Conservation (phyloP, 2,113 vertebrate genomes). For the Solenodon paradoxus region DNA sequence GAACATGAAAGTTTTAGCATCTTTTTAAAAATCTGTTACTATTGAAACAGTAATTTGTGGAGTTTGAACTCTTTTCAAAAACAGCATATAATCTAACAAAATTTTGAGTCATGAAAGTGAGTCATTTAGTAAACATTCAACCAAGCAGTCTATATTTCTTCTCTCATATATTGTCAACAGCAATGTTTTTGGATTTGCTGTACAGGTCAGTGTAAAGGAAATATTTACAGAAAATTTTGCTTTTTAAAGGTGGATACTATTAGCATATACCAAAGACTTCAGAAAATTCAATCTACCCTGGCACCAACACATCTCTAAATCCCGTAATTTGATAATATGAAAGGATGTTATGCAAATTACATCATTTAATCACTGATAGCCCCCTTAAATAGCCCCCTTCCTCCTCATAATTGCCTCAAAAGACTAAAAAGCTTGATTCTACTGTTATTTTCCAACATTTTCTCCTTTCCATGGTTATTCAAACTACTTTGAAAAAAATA, state of each 20-base stretch:
- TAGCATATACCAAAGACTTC: neutral
- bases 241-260: neutral
- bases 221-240: neutral
- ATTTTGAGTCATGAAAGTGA: neutral
- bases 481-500: neutral
- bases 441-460: neutral
- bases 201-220: neutral
- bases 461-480: neutral
- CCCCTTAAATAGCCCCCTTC: neutral
- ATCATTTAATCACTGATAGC: neutral
- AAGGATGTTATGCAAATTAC: neutral
- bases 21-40: neutral
- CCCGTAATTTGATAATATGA: neutral
- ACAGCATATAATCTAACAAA: neutral
- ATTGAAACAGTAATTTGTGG: neutral
- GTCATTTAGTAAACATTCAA: constrained; percentile 4
- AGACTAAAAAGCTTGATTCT: neutral
- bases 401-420: neutral
- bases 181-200: neutral
- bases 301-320: neutral
- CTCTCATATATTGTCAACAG: neutral
- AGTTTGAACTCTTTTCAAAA: neutral
- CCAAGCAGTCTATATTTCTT: constrained; percentile 9
- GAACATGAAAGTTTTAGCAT: constrained; percentile 11
- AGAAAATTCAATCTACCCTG: neutral